Base-by-base conservation (phyloP, 2,797 vertebrate species). In the Neosilurus mollespiculum region DNA sequence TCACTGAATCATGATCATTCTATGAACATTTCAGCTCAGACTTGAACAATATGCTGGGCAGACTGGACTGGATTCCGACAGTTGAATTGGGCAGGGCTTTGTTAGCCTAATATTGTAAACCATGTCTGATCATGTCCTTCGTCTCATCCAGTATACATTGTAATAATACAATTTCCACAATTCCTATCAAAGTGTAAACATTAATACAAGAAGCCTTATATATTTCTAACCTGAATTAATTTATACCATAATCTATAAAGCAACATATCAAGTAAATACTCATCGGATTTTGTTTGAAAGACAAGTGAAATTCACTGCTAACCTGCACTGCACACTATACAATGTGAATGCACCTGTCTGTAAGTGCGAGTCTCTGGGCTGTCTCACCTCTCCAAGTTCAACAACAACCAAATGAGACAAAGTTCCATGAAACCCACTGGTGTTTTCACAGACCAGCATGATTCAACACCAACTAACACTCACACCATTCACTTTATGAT, bases 111-210 rank as follows among this genome's bases (percentile, higher is more conserved):
- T 82, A 66, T 87, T 73, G 43, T 22, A 9, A 82, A 71, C 80
- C 83, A 86, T 73, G 85, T 49, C 82, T 67, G 61, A 72, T 85
- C 87, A 84, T 67, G 81, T 43, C 26, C 73, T 71, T 72, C 69
- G 71, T 16, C 24, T 78, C 37, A 34, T 56, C 58, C 67, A 34
- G 16, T 66, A 14, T 10, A 34, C 49, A 59, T 24, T 43, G 18
- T 20, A 58, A 58, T 9, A 73, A 18, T 12, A 64, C 37, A 43
- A n/a, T 22, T 26, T 18, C 54, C 26, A 9, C 59, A n/a, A 24
- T 24, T 78, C 58, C 10, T 14, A 9, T 61, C 18, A 16, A 71
- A 51, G 43, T 71, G 10, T 14, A 53, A 24, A 49, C 49, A 22
- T 22, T 10, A 22, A 70, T 62, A 16, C 14, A 65, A 30, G 64